phyloP scores from a whole-genome alignment of 2,797 vertebrate genomes.

The Schizopygopsis malacanthus region DNA sequence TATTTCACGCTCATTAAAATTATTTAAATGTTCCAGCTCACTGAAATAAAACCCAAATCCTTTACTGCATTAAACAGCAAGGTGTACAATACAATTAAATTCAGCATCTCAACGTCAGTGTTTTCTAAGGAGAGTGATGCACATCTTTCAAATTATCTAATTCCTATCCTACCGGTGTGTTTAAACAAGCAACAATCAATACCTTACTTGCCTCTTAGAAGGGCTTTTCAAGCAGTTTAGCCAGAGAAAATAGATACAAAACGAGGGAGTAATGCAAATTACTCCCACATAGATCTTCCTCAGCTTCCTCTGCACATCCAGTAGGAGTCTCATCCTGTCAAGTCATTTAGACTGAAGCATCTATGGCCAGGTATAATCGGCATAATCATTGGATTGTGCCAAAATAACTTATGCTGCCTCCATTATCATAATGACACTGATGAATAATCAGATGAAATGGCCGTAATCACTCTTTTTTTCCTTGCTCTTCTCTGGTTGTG shows the following conservation, averaged over 20 bases:
- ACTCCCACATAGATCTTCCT: conserved; percentile 41
- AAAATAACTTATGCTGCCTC: conserved; percentile 75
- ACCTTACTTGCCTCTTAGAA: conserved; percentile 56
- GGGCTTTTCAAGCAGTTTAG: conserved; percentile 55
- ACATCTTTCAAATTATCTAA: conserved; percentile 38
- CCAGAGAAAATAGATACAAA: conserved; percentile 50
- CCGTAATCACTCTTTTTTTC: conserved; percentile 45
- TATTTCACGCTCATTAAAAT: conserved; percentile 26
- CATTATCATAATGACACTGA: conserved; percentile 82
- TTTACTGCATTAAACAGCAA: background rate
- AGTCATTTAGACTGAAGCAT: conserved; percentile 47
- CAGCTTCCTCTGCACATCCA: conserved; percentile 37
- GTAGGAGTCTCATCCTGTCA: conserved; percentile 38
- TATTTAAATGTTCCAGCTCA: background rate
- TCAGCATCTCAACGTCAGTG: background rate
- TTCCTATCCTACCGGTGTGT: conserved; percentile 27
- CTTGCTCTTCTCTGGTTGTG: conserved; percentile 40
- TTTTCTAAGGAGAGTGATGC: conserved; percentile 1
- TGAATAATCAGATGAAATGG: conserved; percentile 74
- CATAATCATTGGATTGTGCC: conserved; percentile 58
- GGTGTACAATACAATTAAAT: background rate
- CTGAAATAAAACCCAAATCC: background rate
- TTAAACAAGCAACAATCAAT: conserved; percentile 56
- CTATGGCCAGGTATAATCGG: conserved; percentile 52
- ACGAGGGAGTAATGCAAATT: conserved; percentile 50